Base-by-base conservation (phyloP, 2,888 invertebrate genomes). In the Sphecodes monilicornis region DNA sequence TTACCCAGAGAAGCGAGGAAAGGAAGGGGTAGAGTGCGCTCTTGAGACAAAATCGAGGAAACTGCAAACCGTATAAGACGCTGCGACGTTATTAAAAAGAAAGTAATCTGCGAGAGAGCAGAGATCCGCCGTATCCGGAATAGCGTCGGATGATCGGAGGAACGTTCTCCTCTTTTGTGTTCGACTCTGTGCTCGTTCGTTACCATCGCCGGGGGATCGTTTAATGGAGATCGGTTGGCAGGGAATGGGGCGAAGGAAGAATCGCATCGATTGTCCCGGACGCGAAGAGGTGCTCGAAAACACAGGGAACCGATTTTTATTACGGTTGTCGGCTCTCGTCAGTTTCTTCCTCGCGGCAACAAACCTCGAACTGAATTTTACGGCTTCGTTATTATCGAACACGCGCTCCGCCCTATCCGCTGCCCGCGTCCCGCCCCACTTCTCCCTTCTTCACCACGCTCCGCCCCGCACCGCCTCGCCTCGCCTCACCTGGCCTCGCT, bases 351-450 rank as follows among this genome's bases (percentile, higher is more conserved):
- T 32, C 16, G 29, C 36, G 54, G 41, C 41, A 76, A 86, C 86
- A 66, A 81, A 85, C 78, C 71, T 68, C 66, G 70, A 71, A 74
- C 68, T 36, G 72, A 85, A 85, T 86, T 85, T 86, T 86, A 81
- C 81, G 85, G 85, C 85, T 86, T 86, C 86, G 78, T 85, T 85
- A 85, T 79, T 82, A 82, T 86, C 86, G 79, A 86, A 77, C 82
- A 69, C 76, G 32, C 57, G 57, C 57, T 13, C n/a, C 26, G 57
- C 26, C 50, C 50, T 3, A 22, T 50, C 50, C n/a, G 22, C 50
- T n/a, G n/a, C 50, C 50, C 50, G 10, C 50, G 22, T 10, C 22
- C 50, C 50, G 50, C 50, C 50, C 50, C 50, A 0, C 50, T 50
- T 50, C 50, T n/a, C 50, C 50, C 50, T n/a, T 50, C 22, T 13